Evolutionary conservation across 2,113 vertebrate genomes (phyloP).

Genomic region (Motacilla alba): DNA sequence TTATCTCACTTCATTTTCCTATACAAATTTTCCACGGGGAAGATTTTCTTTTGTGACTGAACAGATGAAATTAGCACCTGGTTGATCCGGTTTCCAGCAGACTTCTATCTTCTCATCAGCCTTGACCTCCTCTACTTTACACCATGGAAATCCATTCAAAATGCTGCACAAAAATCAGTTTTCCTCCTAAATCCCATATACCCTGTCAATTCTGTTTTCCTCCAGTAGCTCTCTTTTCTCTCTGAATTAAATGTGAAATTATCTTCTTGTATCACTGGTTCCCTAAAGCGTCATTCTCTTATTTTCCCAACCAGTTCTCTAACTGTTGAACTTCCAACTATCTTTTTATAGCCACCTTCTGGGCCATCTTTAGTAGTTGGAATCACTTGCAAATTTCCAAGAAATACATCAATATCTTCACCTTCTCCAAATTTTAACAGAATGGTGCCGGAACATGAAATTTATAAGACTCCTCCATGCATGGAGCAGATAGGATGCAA

Average conservation of each 20-base stretch:
- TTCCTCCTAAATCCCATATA: neutral
- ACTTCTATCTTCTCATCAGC: neutral
- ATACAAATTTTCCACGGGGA: neutral
- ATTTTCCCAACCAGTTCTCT: neutral
- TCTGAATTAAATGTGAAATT: neutral
- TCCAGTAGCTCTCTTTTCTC: neutral
- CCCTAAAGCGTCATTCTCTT: neutral
- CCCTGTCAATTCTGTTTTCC: neutral
- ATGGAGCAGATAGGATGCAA: neutral
- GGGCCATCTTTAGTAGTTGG: neutral
- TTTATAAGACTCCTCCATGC: neutral
- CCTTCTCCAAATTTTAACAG: neutral
- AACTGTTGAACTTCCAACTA: neutral
- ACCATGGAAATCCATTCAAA: neutral
- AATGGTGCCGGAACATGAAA: neutral
- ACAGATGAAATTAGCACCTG: neutral
- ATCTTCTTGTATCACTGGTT: neutral
- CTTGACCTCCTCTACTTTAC: neutral
- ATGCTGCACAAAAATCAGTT: neutral
- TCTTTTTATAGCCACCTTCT: neutral
- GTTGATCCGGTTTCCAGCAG: neutral
- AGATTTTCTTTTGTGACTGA: neutral
- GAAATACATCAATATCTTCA: neutral
- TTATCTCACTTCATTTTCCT: neutral
- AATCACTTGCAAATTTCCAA: neutral